Percentiles rank a stretch among this genome's conserved stretches.
Conservation (phyloP, 2,888 invertebrate genomes). For the Yponomeuta plumbellus region DNA sequence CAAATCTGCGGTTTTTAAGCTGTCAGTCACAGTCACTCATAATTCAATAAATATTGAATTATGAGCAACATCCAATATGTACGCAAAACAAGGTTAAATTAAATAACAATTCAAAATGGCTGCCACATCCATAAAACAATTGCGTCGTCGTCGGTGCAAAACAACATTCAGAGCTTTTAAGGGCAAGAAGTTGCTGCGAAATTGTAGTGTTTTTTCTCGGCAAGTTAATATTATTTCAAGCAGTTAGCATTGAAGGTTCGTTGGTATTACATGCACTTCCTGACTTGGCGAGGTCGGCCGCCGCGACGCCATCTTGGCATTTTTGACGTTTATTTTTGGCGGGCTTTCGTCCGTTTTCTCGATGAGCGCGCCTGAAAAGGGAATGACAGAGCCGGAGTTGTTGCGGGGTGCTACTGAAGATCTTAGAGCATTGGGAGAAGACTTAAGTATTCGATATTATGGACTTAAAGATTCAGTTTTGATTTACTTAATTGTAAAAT, state of each 20-base stretch:
- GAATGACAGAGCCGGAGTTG: conserved; percentile 9
- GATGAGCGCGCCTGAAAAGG: conserved; percentile 15
- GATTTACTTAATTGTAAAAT: too few species aligned
- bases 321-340: conserved; percentile 72
- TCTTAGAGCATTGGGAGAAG: neutral
- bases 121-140: conserved; percentile 17
- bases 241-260: conserved; percentile 72
- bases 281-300: conserved; percentile 55
- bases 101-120: conserved; percentile 39
- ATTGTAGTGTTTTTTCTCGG: neutral
- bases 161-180: neutral
- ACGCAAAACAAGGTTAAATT: conserved; percentile 18
- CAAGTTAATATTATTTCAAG: conserved; percentile 23
- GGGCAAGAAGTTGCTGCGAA: neutral
- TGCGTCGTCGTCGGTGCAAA: neutral
- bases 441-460: too few species aligned
- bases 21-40: too few species aligned
- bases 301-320: conserved; percentile 57
- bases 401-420: neutral
- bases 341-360: conserved; percentile 33
- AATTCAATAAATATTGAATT: too few species aligned
- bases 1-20: too few species aligned
- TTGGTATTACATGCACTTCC: conserved; percentile 75
- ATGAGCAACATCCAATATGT: too few species aligned
- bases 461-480: too few species aligned